Evolutionary conservation across 2,113 vertebrate species (phyloP).

Genomic region (Progne subis): DNA sequence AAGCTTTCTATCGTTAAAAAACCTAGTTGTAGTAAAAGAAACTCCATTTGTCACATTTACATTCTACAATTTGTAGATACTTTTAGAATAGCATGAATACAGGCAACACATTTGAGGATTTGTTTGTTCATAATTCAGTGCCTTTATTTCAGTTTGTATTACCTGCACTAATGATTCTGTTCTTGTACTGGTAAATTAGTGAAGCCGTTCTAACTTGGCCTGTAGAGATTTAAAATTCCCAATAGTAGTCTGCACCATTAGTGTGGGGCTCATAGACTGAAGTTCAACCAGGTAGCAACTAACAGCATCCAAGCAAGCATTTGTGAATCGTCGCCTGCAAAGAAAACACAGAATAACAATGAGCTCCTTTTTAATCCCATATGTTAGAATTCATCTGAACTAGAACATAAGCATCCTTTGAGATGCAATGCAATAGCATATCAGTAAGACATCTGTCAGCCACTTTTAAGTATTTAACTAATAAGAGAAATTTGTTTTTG

Average conservation of each 20-base stretch:
- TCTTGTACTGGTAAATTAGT: constrained; percentile 70
- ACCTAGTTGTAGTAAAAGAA: constrained; percentile 9
- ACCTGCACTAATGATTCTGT: background rate
- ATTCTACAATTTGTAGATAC: constrained; percentile 43
- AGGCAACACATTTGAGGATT: background rate
- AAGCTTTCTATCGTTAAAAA: constrained; percentile 15
- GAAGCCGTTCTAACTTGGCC: constrained; percentile 91
- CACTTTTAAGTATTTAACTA: background rate
- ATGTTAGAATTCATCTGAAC: background rate
- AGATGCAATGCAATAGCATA: background rate
- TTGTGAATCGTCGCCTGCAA: constrained; percentile 89
- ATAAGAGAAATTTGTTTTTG: background rate
- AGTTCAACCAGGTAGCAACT: constrained; percentile 95
- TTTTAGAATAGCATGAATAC: constrained; percentile 5
- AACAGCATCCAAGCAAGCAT: constrained; percentile 91
- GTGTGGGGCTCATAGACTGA: constrained; percentile 89
- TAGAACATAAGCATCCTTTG: background rate
- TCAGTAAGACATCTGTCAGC: background rate
- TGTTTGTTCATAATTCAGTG: constrained; percentile 1
- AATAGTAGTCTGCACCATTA: constrained; percentile 82
- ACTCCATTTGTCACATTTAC: constrained; percentile 39
- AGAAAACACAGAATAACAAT: background rate
- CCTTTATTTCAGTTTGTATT: constrained; percentile 42
- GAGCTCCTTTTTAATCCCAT: background rate
- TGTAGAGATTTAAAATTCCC: constrained; percentile 95